phyloP scores from a whole-genome alignment of 2,113 vertebrate genomes.

The Cochlearius cochlearius region DNA sequence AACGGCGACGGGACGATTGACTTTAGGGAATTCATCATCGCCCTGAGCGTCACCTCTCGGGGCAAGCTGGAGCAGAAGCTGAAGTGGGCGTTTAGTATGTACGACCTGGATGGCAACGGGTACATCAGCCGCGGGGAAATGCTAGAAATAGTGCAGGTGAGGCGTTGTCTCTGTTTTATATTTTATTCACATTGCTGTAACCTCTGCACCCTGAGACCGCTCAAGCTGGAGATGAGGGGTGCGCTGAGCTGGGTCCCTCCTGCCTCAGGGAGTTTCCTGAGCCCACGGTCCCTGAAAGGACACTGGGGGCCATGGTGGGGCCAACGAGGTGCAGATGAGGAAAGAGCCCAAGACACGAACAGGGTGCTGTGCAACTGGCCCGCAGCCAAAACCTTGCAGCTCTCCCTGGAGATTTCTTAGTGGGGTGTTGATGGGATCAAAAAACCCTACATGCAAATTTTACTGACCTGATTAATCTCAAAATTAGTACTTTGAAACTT shows the following conservation, averaged over 20 bases:
- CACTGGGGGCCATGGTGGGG: not conserved
- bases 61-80: constrained; percentile 85
- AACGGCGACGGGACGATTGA: constrained; percentile 83
- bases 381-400: not conserved
- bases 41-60: constrained; percentile 81
- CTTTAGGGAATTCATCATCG: constrained; percentile 86
- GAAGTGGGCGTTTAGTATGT: constrained; percentile 86
- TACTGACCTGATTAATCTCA: not conserved
- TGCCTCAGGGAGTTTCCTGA: not conserved
- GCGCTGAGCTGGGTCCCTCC: not conserved
- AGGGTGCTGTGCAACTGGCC: not conserved
- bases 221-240: not conserved
- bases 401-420: not conserved
- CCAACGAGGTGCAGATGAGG: not conserved
- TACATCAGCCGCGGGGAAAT: constrained; percentile 85
- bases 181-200: not conserved
- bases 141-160: constrained; percentile 87
- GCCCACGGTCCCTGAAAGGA: not conserved
- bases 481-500: not conserved
- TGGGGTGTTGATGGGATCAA: not conserved
- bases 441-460: not conserved
- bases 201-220: not conserved
- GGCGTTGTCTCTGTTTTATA: fast-evolving
- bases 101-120: constrained; percentile 83
- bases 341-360: not conserved